Conservation (phyloP, 2,113 vertebrate species). For the Procavia capensis region DNA sequence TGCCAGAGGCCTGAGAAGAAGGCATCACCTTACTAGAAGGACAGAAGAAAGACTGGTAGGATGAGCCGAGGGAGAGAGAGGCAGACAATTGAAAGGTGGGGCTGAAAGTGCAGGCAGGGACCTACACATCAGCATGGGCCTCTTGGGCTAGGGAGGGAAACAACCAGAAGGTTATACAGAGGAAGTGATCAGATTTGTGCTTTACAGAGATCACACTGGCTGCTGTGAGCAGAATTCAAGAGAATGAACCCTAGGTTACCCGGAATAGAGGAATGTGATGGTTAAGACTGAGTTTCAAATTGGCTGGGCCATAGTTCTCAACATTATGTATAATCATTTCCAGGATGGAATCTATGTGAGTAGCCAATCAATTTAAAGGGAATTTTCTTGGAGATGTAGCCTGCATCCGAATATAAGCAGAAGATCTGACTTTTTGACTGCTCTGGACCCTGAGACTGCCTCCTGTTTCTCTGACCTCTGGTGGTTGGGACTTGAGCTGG, state of each 20-base stretch:
- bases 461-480: too few relatives aligned
- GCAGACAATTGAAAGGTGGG: background rate
- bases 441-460: too few relatives aligned
- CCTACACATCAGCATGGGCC: rapidly evolving
- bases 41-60: background rate
- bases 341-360: too few relatives aligned
- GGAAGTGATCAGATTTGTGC: background rate
- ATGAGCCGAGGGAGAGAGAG: background rate
- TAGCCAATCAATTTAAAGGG: too few relatives aligned
- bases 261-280: too few relatives aligned
- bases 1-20: background rate
- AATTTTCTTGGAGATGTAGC: too few relatives aligned
- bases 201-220: background rate
- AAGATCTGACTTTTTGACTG: too few relatives aligned
- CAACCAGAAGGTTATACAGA: background rate
- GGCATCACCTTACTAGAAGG: background rate
- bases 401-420: too few relatives aligned
- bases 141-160: background rate
- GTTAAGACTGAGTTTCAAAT: too few relatives aligned
- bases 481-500: too few relatives aligned
- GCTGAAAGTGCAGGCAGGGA: background rate
- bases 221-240: background rate
- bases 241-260: background rate
- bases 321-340: too few relatives aligned
- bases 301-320: too few relatives aligned